A percentile compares a stretch with the other conserved stretches of the same genome.
phyloP scores from a whole-genome alignment of 37 sponge, comb jelly and placozoan species.

The Geodia barretti region DNA sequence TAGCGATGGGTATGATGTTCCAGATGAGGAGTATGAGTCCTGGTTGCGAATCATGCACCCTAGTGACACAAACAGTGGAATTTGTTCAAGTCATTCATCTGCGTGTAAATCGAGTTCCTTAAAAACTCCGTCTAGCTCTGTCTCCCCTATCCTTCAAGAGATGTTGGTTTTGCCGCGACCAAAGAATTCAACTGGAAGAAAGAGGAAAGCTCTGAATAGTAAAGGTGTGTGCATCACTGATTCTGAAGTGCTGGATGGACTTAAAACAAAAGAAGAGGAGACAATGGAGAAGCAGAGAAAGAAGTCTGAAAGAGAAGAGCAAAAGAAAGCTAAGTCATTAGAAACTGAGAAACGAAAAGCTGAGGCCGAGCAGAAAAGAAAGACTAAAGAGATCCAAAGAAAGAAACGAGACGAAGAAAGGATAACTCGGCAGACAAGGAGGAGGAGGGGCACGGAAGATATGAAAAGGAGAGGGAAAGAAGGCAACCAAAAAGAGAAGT shows the following conservation, averaged over 20 bases:
- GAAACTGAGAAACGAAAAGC: slow-evolving; percentile 2
- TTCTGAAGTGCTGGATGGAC: slow-evolving; percentile 14
- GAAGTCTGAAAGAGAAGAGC: slow-evolving; percentile 11
- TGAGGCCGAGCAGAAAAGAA: background rate
- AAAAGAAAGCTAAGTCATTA: slow-evolving; percentile 1
- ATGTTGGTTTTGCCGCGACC: slow-evolving; percentile 29
- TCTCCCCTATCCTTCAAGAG: slow-evolving; percentile 1
- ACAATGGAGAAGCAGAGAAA: slow-evolving; percentile 6
- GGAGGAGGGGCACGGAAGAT: too few species aligned
- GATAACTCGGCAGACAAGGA: background rate
- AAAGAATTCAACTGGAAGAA: slow-evolving; percentile 2
- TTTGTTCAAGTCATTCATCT: background rate
- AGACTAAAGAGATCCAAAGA: background rate
- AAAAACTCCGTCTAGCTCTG: background rate
- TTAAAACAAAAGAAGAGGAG: slow-evolving; percentile 30
- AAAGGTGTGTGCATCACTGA: slow-evolving; percentile 62
- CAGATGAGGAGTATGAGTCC: slow-evolving; percentile 39
- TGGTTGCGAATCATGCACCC: slow-evolving; percentile 46
- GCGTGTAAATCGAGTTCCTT: background rate
- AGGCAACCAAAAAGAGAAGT: too few species aligned
- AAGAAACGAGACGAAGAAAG: background rate
- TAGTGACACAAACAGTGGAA: background rate
- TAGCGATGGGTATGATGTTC: slow-evolving; percentile 47
- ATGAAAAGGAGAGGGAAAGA: too few species aligned
- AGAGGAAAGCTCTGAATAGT: slow-evolving; percentile 33